phyloP scores from a whole-genome alignment of 2,113 vertebrate species.

The Artemisiospiza belli region DNA sequence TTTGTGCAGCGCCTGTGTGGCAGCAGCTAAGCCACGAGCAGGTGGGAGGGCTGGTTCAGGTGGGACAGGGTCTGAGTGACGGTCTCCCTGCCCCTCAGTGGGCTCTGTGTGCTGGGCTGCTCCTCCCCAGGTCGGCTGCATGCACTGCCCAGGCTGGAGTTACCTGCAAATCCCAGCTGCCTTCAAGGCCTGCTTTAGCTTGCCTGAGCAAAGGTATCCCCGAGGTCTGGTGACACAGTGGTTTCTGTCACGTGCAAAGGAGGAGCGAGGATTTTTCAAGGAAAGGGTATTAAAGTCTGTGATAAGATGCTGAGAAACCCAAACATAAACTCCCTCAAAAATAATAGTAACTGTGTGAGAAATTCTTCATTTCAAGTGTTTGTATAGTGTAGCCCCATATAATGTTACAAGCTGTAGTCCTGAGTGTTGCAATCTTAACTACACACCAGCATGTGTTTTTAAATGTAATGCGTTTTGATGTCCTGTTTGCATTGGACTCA shows the following conservation, averaged over 20 bases:
- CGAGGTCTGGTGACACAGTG: rapidly evolving
- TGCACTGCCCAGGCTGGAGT: rapidly evolving
- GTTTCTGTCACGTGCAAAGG: background rate
- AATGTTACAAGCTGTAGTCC: background rate
- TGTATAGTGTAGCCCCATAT: background rate
- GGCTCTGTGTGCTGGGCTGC: rapidly evolving
- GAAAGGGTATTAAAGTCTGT: background rate
- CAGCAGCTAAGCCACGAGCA: rapidly evolving
- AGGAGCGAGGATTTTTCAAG: background rate
- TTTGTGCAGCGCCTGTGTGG: background rate
- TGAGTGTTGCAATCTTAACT: background rate
- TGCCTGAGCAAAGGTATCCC: background rate
- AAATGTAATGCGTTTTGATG: slow-evolving; percentile 33
- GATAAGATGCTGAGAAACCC: slow-evolving; percentile 3
- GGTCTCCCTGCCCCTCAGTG: rapidly evolving
- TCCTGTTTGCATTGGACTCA: slow-evolving; percentile 53
- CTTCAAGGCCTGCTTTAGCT: background rate
- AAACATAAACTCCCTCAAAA: slow-evolving; percentile 17
- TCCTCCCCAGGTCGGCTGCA: rapidly evolving
- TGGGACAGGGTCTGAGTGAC: background rate
- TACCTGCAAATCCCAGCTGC: background rate
- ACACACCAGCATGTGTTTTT: background rate
- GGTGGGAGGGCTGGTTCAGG: rapidly evolving
- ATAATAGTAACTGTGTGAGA: slow-evolving; percentile 14
- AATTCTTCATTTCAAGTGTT: slow-evolving; percentile 24